These are phyloP conservation scores for Penaeus monodon DNA, from an alignment of 2,888 invertebrate species.

Conservation along the genomic window DNA sequence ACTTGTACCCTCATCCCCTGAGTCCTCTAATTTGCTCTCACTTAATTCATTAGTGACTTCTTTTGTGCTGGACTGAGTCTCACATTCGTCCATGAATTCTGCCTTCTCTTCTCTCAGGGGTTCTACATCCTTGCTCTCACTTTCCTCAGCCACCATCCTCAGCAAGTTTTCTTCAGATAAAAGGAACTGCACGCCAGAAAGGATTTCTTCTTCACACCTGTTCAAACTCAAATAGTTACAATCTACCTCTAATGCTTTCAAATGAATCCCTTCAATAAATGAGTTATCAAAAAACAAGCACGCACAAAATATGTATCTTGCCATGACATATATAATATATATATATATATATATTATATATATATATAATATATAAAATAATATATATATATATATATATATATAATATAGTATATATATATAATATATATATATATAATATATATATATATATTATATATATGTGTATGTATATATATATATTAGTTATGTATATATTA, in stretches of 20 bases:
- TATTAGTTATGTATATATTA: too few relatives aligned
- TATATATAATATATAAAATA: too few relatives aligned
- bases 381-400: too few relatives aligned
- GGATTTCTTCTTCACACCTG: conserved; percentile 53
- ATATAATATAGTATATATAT: too few relatives aligned
- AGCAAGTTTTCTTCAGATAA: conserved; percentile 41
- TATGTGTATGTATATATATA: too few relatives aligned
- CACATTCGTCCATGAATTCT: not conserved
- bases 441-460: too few relatives aligned
- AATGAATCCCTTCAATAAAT: not conserved
- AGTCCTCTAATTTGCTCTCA: not conserved
- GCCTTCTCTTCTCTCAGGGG: conserved; percentile 40
- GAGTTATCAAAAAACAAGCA: not conserved
- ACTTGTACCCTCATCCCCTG: conserved; percentile 33
- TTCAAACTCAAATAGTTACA: not conserved
- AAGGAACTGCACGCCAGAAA: conserved; percentile 43
- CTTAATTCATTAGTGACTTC: not conserved
- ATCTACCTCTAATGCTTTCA: not conserved
- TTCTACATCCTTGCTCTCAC: not conserved
- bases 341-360: too few relatives aligned
- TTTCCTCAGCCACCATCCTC: conserved; percentile 29
- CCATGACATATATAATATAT: too few relatives aligned
- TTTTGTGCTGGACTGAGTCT: not conserved
- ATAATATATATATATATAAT: too few relatives aligned
- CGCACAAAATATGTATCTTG: too few relatives aligned